Percentiles rank a stretch among this genome's conserved stretches.
phyloP scores from a whole-genome alignment of 2,888 invertebrate species.

The Dasypolia templi region DNA sequence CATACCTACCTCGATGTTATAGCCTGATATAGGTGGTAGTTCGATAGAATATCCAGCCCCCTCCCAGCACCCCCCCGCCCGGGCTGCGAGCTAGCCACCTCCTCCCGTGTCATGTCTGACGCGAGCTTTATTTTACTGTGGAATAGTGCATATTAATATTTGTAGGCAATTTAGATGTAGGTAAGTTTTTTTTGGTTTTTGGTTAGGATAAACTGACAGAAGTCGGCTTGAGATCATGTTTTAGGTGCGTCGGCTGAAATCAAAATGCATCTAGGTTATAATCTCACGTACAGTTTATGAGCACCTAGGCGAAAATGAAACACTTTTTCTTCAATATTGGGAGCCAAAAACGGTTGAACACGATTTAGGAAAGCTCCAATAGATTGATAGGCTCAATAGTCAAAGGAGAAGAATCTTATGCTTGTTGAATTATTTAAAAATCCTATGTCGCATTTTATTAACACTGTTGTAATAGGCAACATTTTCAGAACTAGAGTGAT shows the following conservation, averaged over 20 bases:
- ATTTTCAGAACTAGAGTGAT: constrained; percentile 8
- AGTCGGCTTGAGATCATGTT: not conserved
- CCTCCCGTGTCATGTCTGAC: constrained; percentile 49
- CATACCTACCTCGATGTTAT: constrained; percentile 31
- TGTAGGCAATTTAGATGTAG: too few species aligned
- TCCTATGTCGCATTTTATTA: not conserved
- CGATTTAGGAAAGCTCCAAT: not conserved
- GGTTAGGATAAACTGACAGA: not conserved
- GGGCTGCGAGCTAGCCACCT: constrained; percentile 58
- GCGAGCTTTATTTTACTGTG: constrained; percentile 48
- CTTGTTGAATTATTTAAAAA: too few species aligned
- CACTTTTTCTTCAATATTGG: not conserved
- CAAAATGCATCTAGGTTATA: not conserved
- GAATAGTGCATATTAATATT: constrained; percentile 33
- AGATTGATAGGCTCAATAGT: not conserved
- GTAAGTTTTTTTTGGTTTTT: too few species aligned
- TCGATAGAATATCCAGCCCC: constrained; percentile 58
- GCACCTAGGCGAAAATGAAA: not conserved
- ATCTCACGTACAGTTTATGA: not conserved
- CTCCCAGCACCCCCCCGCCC: constrained; percentile 43
- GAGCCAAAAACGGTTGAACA: not conserved
- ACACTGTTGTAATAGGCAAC: not conserved
- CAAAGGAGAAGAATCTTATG: too few species aligned
- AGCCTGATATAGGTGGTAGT: constrained; percentile 50
- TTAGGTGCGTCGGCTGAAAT: not conserved